Evolutionary conservation across 2,113 vertebrate species (phyloP).

Genomic region (Barnardius zonarius): DNA sequence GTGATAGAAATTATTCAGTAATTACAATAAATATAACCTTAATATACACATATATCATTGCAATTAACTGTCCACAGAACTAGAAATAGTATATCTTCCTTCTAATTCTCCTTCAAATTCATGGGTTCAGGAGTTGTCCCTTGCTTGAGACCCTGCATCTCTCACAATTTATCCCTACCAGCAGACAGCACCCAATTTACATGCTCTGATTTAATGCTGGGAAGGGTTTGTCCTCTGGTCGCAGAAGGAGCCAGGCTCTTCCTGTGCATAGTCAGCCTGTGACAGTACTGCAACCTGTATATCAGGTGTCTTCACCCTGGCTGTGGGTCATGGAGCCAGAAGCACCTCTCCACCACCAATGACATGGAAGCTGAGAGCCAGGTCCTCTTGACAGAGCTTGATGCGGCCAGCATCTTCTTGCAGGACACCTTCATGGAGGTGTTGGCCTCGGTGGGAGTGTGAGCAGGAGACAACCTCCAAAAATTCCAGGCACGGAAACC

Average conservation of each 20-base stretch:
- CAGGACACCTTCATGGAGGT: background rate
- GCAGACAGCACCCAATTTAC: background rate
- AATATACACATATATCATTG: background rate
- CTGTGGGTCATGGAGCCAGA: background rate
- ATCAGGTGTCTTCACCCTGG: background rate
- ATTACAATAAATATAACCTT: slow-evolving; percentile 44
- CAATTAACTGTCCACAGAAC: slow-evolving; percentile 40
- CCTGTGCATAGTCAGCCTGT: background rate
- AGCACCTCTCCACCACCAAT: background rate
- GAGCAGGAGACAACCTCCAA: background rate
- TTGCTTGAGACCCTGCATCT: background rate
- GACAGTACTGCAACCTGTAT: background rate
- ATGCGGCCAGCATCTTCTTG: background rate
- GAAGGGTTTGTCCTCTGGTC: background rate
- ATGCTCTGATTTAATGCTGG: background rate
- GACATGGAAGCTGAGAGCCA: background rate
- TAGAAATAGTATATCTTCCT: background rate
- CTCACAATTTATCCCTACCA: background rate
- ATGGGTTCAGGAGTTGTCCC: background rate
- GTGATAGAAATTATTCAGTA: background rate
- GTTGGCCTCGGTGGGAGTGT: background rate
- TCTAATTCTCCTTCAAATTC: background rate
- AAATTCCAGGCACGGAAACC: background rate
- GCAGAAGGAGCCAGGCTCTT: background rate
- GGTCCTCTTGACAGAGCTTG: background rate